A percentile compares a stretch with the other conserved stretches of the same genome.
phyloP scores from a whole-genome alignment of 2,113 vertebrate species.

The Theropithecus gelada region DNA sequence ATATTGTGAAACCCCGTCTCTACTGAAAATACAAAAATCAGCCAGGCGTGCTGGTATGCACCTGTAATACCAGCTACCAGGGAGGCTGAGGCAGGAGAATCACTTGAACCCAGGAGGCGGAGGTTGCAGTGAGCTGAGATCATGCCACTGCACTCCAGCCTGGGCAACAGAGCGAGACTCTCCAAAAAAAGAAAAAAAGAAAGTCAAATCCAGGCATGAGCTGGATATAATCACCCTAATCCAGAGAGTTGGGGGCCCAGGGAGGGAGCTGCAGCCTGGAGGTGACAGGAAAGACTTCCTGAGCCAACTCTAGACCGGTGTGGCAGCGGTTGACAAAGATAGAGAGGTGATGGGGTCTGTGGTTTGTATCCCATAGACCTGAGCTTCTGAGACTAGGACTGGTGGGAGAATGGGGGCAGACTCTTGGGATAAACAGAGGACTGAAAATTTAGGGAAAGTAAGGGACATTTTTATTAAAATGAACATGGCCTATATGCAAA shows the following conservation, averaged over 20 bases:
- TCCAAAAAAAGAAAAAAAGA: too few relatives aligned
- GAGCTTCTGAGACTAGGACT: background rate
- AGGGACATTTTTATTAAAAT: background rate
- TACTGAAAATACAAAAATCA: too few relatives aligned
- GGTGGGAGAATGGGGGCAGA: background rate
- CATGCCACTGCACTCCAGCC: too few relatives aligned
- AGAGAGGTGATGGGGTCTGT: background rate
- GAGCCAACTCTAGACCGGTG: background rate
- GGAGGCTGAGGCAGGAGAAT: too few relatives aligned
- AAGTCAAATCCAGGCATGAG: background rate
- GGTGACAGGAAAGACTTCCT: background rate
- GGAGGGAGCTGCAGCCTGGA: background rate
- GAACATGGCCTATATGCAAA: background rate
- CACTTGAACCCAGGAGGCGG: too few relatives aligned
- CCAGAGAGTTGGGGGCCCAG: background rate
- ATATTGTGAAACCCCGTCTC: too few relatives aligned
- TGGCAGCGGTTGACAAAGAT: background rate
- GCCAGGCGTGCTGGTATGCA: too few relatives aligned
- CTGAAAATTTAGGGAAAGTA: background rate
- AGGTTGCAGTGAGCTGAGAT: too few relatives aligned
- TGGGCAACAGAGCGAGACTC: too few relatives aligned
- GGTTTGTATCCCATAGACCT: background rate
- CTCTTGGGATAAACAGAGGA: background rate
- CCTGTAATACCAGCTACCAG: too few relatives aligned
- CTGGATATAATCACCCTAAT: background rate